A percentile compares a stretch with the other conserved stretches of the same genome.
phyloP scores from a whole-genome alignment of 2,797 vertebrate species.

The Lophius americanus region DNA sequence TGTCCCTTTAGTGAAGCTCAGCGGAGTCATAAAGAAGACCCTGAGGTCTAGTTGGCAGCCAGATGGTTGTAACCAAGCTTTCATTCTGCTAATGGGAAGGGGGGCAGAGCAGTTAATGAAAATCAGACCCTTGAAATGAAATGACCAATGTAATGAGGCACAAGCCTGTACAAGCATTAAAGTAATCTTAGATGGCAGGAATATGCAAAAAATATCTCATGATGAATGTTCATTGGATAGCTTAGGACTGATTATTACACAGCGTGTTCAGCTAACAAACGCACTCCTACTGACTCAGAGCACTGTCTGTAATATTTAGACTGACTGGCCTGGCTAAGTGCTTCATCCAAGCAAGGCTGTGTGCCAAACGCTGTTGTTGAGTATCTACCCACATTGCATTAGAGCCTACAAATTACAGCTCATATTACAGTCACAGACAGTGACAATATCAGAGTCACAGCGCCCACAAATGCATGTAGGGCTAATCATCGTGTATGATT shows the following conservation, averaged over 20 bases:
- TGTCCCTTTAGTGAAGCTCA: slow-evolving; percentile 70
- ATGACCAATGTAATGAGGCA: slow-evolving; percentile 83
- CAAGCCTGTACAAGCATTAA: slow-evolving; percentile 76
- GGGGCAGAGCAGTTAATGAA: slow-evolving; percentile 80
- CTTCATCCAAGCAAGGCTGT: slow-evolving; percentile 56
- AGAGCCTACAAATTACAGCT: slow-evolving; percentile 65
- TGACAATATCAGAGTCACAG: slow-evolving; percentile 59
- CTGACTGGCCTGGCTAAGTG: slow-evolving; percentile 63
- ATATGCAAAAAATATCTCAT: slow-evolving; percentile 77
- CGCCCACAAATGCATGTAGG: slow-evolving; percentile 54
- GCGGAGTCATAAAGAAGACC: slow-evolving; percentile 72
- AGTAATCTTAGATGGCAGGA: slow-evolving; percentile 77
- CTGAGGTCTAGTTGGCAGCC: slow-evolving; percentile 75
- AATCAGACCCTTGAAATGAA: slow-evolving; percentile 83
- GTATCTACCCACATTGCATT: slow-evolving; percentile 60
- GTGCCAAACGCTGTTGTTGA: slow-evolving; percentile 71
- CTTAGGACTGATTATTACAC: slow-evolving; percentile 69
- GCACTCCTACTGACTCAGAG: slow-evolving; percentile 58
- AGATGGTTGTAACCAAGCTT: slow-evolving; percentile 76
- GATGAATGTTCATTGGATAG: slow-evolving; percentile 72
- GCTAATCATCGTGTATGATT: slow-evolving; percentile 62
- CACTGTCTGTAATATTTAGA: slow-evolving; percentile 62
- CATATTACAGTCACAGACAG: slow-evolving; percentile 55
- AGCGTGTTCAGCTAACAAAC: slow-evolving; percentile 65
- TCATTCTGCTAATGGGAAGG: slow-evolving; percentile 77